A percentile compares a stretch with the other conserved stretches of the same genome.
These are phyloP conservation scores for Meloidogyne hapla DNA, from an alignment of 1,140 invertebrate species.

Conservation along the genomic window DNA sequence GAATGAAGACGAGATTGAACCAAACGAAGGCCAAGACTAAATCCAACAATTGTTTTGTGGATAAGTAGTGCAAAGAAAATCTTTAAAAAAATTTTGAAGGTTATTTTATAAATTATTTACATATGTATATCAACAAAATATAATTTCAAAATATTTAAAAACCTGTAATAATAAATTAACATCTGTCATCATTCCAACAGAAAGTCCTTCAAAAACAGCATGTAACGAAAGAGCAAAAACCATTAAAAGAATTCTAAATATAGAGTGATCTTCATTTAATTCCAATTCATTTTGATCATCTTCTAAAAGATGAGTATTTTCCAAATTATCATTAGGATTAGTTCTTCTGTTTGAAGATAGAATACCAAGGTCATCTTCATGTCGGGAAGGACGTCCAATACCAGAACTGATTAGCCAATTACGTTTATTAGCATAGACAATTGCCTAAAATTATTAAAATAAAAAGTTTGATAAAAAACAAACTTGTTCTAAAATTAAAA, in stretches of 20 bases:
- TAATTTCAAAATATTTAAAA: no score
- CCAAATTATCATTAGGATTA: not conserved
- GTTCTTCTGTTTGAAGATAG: not conserved
- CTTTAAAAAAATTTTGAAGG: slow-evolving; percentile 41
- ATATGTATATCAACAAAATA: no score
- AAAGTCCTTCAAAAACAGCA: slow-evolving; percentile 60
- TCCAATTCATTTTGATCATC: slow-evolving; percentile 26
- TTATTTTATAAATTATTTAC: no score
- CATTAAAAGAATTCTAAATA: slow-evolving; percentile 51
- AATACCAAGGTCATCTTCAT: slow-evolving; percentile 26
- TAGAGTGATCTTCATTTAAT: slow-evolving; percentile 47
- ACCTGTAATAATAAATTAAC: slow-evolving; percentile 56
- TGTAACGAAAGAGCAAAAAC: slow-evolving; percentile 59
- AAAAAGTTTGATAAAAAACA: not conserved
- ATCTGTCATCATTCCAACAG: slow-evolving; percentile 57
- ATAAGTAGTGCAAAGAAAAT: slow-evolving; percentile 70
- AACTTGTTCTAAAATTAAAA: slow-evolving; percentile 60
- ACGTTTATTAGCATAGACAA: slow-evolving; percentile 50
- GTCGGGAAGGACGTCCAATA: not conserved
- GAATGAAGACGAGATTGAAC: slow-evolving; percentile 71
- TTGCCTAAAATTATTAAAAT: slow-evolving; percentile 30
- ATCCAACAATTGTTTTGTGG: slow-evolving; percentile 71
- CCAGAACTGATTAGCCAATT: slow-evolving; percentile 40
- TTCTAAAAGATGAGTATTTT: slow-evolving; percentile 16
- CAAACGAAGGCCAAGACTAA: slow-evolving; percentile 71